These are phyloP conservation scores for Hydrolagus affinis DNA, from an alignment of 2,113 vertebrate genomes.

Conservation along the genomic window DNA sequence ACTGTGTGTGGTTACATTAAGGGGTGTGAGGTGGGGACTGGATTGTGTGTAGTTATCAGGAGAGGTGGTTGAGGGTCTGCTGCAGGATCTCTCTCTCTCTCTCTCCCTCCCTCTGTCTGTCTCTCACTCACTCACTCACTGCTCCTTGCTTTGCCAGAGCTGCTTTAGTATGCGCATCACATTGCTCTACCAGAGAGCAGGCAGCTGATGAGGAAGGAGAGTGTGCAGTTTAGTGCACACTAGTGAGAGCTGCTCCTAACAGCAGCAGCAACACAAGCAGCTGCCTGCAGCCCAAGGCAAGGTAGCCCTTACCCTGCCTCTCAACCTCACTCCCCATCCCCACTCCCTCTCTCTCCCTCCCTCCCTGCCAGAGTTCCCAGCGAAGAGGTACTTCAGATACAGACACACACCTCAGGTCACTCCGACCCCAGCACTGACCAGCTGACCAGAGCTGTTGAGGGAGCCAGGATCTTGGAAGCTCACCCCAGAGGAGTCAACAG, in stretches of 20 bases:
- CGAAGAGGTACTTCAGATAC: slow-evolving; percentile 40
- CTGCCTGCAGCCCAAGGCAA: slow-evolving; percentile 47
- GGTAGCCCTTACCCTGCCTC: slow-evolving; percentile 46
- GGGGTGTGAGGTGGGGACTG: neutral
- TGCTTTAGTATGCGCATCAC: slow-evolving; percentile 54
- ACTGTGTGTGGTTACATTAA: too few species aligned
- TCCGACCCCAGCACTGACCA: slow-evolving; percentile 36
- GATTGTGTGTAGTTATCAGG: slow-evolving; percentile 37
- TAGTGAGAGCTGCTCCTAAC: too few species aligned
- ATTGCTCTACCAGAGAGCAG: slow-evolving; percentile 48
- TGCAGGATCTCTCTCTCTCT: slow-evolving; percentile 40
- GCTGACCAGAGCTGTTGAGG: too few species aligned
- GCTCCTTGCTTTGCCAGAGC: too few species aligned
- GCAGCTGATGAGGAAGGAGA: slow-evolving; percentile 39
- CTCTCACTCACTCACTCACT: too few species aligned
- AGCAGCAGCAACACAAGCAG: slow-evolving; percentile 35
- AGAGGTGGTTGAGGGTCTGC: slow-evolving; percentile 43
- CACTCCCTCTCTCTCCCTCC: too few species aligned
- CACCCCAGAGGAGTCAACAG: slow-evolving; percentile 37
- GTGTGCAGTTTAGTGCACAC: slow-evolving; percentile 34
- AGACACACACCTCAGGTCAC: slow-evolving; percentile 43
- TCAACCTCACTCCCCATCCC: slow-evolving; percentile 44
- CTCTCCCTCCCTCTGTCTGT: too few species aligned
- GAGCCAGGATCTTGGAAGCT: slow-evolving; percentile 29
- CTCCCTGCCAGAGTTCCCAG: slow-evolving; percentile 36